Evolutionary conservation across 2,797 vertebrate species (phyloP), one percentile per base, ranked within the genome.

Genomic region (Babyrousa celebensis): DNA sequence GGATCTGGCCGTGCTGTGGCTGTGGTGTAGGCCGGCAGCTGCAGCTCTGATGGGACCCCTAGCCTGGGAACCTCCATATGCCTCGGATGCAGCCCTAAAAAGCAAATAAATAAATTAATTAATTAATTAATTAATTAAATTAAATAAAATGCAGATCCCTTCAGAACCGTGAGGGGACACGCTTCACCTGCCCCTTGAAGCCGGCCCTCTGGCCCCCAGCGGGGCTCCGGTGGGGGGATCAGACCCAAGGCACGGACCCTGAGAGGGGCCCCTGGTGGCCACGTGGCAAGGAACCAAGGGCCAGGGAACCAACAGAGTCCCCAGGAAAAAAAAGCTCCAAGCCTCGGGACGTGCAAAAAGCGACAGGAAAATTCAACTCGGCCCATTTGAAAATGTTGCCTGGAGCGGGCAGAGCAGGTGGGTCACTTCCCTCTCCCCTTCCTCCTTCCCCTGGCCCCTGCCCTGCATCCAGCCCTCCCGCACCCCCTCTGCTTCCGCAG

Each of bases 371-470:
- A 80, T 27, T 62, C 12, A 86, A 48, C n/a, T 40, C 5, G 5
- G 12, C 75, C 23, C 67, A 6, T 70, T 92, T 83, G 68, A 86
- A 92, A 95, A 48, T 63, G 29, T 63, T 62, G n/a, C 68, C 52
- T 48, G 7, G 12, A 48, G 27, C 70, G 32, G n/a, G 16, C 43
- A 83, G 56, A 95, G 70, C 11, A 1, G 18, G 9, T 58, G 1
- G 16, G 68, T 25, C 16, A 8, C 91, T 83, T 88, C 89, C 58
- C 48, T 8, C 14, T 60, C 70, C 23, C 65, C 43, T 18, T 27
- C n/a, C 21, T 15, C 58, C 80, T 80, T 89, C 77, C 78, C 52
- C 58, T 10, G 18, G 52, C 83, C 29, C 15, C 54, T 32, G 6
- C 56, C 85, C 68, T 12, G 52, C 21, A 10, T 68, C 74, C 12